A percentile compares a stretch with the other conserved stretches of the same genome.
These are phyloP conservation scores for Acanthis flammea DNA, from an alignment of 2,797 vertebrate species.

Conservation along the genomic window DNA sequence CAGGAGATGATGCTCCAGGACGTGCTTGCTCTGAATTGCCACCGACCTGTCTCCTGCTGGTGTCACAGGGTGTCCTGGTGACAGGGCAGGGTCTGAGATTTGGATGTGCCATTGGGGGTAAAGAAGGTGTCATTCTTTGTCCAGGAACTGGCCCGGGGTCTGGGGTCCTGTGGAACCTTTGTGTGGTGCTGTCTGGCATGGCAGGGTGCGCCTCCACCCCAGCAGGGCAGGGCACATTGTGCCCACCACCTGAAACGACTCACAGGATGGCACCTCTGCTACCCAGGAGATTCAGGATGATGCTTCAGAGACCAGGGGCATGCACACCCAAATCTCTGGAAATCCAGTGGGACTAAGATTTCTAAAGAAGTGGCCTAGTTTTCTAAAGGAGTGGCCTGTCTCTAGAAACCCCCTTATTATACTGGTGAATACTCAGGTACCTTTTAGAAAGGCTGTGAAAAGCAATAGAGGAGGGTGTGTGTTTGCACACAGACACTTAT, in stretches of 20 bases:
- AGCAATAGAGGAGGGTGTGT: background rate
- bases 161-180: background rate
- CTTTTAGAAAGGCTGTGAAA: background rate
- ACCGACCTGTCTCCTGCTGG: fast-evolving
- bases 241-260: fast-evolving
- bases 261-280: background rate
- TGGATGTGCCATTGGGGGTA: fast-evolving
- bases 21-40: background rate
- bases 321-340: background rate
- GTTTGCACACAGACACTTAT: background rate
- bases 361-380: background rate
- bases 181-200: background rate
- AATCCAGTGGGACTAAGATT: background rate
- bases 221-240: background rate
- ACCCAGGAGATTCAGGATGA: background rate
- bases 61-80: background rate
- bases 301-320: background rate
- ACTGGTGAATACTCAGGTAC: background rate
- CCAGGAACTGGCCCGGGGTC: background rate
- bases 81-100: background rate
- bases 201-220: background rate
- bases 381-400: background rate
- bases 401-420: background rate
- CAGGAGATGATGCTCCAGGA: background rate
- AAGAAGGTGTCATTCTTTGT: background rate